Conservation (phyloP, 2,888 invertebrate species). For the Sylvicola cinctus region DNA sequence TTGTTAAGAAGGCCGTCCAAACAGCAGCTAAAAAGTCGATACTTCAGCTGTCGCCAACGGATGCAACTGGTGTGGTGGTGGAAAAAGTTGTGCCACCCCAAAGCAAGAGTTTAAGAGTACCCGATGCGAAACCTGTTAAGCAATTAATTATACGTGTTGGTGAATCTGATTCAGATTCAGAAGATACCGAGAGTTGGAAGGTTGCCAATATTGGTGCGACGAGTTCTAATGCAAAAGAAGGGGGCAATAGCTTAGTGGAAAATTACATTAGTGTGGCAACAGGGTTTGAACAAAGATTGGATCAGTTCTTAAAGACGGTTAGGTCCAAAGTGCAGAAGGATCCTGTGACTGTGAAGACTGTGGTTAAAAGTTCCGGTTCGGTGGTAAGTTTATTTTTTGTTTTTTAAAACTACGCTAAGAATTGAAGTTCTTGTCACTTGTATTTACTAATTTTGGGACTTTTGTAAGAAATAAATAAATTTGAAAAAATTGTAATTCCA, state of each 20-base stretch:
- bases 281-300: no score
- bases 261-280: neutral
- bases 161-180: neutral
- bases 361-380: neutral
- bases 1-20: no score
- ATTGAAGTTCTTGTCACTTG: no score
- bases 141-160: constrained; percentile 1
- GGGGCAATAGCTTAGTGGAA: neutral
- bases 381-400: neutral
- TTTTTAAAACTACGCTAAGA: no score
- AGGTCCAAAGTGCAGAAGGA: no score
- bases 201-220: neutral
- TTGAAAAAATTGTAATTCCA: constrained; percentile 1
- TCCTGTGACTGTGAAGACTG: neutral
- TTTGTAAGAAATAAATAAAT: neutral
- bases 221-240: neutral
- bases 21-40: no score
- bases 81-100: neutral
- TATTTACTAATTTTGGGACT: neutral
- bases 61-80: neutral
- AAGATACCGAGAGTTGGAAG: neutral
- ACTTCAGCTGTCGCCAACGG: no score
- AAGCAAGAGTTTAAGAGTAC: neutral
- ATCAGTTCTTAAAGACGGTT: no score
- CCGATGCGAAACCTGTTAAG: constrained; percentile 4